Evolutionary conservation across 2,888 invertebrate genomes (phyloP), one percentile per base, ranked within the genome.

Genomic region (Melinaea menophilus): DNA sequence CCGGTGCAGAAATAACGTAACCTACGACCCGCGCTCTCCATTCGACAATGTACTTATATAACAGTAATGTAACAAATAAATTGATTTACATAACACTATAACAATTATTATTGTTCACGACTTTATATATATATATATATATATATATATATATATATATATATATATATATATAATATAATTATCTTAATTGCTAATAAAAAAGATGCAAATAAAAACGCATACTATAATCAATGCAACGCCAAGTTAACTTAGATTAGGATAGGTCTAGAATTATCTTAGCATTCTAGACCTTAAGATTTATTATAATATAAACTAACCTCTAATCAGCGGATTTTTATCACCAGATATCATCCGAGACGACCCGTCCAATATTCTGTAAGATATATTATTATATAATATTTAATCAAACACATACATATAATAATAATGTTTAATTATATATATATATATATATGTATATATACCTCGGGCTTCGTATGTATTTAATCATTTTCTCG

Each of bases 21-120:
- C 88, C 87, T 87, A 82, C 85, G 87, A 87, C 87, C 86, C 61
- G 75, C 77, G 78, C 79, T 82, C 80, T 81, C 83, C 79, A 79
- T 81, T 75, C 80, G 78, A 82, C 84, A 84, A 81, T 82, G 78
- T 80, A 74, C 75, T 88, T 88, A 82, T 74, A 76, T 85, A 88
- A 88, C 74, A 66, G 76, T 78, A 83, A 79, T 82, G 85, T 86
- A 81, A 83, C 85, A 82, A 85, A 84, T 84, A 85, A 85, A 85
- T 79, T 85, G 82, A 84, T 86, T 88, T 87, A 86, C 86, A 85
- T 86, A 88, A 88, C 84, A 84, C 80, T 79, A 79, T 79, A 81
- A 76, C 81, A 82, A 80, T 84, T 82, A 86, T 79, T 77, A 79
- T 75, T 72, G 75, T 74, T 71, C 75, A 79, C 80, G 78, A 76